These are phyloP conservation scores for Acanthococcus lagerstroemiae DNA, from an alignment of 2,888 invertebrate species.

Conservation along the genomic window DNA sequence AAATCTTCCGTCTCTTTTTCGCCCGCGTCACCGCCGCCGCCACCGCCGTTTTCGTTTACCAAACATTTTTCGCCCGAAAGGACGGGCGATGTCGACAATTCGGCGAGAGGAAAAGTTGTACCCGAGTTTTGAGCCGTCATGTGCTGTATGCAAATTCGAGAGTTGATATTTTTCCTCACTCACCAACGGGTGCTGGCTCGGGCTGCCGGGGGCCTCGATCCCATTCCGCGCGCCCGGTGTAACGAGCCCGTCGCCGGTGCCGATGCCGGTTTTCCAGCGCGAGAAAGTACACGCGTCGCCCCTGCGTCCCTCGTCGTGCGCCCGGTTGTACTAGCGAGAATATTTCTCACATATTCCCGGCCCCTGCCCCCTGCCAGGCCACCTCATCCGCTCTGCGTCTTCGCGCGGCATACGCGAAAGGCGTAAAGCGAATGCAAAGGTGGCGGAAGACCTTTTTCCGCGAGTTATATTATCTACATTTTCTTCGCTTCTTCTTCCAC, in stretches of 20 bases:
- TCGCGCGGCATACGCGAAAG: background rate
- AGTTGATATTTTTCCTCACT: constrained; percentile 28
- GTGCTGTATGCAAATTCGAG: constrained; percentile 29
- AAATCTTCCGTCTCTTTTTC: constrained; percentile 19
- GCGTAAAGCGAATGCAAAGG: no score
- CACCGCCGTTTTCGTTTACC: background rate
- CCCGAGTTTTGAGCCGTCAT: constrained; percentile 26
- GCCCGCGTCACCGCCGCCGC: background rate
- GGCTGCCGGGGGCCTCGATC: no score
- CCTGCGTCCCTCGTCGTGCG: constrained; percentile 4
- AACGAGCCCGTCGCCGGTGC: constrained; percentile 13
- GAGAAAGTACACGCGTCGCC: no score
- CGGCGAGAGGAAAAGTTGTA: constrained; percentile 26
- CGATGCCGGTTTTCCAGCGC: no score
- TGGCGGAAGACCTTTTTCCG: constrained; percentile 8
- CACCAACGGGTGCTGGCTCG: constrained; percentile 7
- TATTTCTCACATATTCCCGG: constrained; percentile 19
- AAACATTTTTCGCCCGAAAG: background rate
- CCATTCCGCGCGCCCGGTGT: background rate
- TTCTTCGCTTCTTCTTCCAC: constrained; percentile 15
- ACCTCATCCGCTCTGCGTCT: constrained; percentile 1
- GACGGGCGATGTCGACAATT: constrained; percentile 24
- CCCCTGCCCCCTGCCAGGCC: background rate
- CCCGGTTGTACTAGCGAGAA: constrained; percentile 7
- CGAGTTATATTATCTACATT: constrained; percentile 19